Evolutionary conservation across 1,140 invertebrate genomes (phyloP).

Genomic region (Pygmarrhopalites habei): DNA sequence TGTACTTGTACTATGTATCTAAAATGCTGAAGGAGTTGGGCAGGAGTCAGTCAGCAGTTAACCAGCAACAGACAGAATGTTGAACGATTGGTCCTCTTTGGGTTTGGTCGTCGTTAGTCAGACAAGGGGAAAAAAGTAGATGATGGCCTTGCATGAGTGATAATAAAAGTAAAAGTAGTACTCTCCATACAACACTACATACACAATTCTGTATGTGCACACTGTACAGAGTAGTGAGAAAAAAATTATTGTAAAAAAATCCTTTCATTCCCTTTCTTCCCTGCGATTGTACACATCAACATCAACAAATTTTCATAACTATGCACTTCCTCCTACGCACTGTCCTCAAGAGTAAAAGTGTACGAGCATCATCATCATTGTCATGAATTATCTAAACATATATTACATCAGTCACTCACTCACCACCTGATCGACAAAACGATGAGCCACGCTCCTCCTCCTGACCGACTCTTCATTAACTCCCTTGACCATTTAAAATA

Average conservation of each 20-base stretch:
- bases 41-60: not conserved
- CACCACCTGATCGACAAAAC: too few relatives aligned
- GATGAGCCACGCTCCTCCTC: too few relatives aligned
- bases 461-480: too few relatives aligned
- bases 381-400: too few relatives aligned
- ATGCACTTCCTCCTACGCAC: not conserved
- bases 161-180: constrained; percentile 6
- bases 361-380: too few relatives aligned
- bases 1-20: too few relatives aligned
- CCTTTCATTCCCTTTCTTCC: not conserved
- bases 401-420: too few relatives aligned
- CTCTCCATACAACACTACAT: too few relatives aligned
- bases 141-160: constrained; percentile 2
- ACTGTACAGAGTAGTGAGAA: not conserved
- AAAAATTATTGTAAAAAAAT: not conserved
- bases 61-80: not conserved
- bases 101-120: not conserved
- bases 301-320: not conserved
- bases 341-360: too few relatives aligned
- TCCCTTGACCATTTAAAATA: too few relatives aligned
- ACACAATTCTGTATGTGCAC: too few relatives aligned
- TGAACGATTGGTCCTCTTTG: too few relatives aligned
- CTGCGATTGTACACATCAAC: not conserved
- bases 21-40: not conserved
- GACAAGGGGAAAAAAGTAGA: not conserved